phyloP scores from a whole-genome alignment of 2,888 invertebrate species.

The Calameuta filiformis region DNA sequence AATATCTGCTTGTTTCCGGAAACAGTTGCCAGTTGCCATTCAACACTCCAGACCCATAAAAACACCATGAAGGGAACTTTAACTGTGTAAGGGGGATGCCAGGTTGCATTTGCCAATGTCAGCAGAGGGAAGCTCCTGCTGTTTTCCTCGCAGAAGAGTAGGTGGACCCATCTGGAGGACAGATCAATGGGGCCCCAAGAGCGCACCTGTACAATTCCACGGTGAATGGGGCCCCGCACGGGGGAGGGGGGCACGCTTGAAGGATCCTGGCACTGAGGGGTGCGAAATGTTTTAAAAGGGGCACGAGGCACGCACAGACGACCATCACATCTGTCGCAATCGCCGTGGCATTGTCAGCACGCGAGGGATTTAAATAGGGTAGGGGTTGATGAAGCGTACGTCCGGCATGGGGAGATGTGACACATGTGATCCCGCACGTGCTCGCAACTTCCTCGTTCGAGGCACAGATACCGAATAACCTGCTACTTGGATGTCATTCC shows the following conservation, averaged over 20 bases:
- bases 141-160: not conserved
- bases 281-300: constrained; percentile 46
- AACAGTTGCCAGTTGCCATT: not conserved
- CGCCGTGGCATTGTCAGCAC: constrained; percentile 49
- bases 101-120: not conserved
- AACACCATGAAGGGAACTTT: not conserved
- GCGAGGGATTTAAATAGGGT: constrained; percentile 37
- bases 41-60: not conserved
- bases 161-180: constrained; percentile 3
- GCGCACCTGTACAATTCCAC: constrained; percentile 44
- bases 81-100: not conserved
- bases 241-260: constrained; percentile 3
- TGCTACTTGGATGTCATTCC: not conserved
- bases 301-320: constrained; percentile 27
- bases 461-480: not conserved
- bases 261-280: constrained; percentile 27
- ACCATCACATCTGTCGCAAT: constrained; percentile 58
- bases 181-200: constrained; percentile 28
- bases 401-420: not conserved
- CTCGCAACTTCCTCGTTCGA: not conserved
- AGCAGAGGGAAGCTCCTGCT: not conserved
- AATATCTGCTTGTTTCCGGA: not conserved
- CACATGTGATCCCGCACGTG: constrained; percentile 34
- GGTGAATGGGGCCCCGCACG: constrained; percentile 33
- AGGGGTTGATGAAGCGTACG: constrained; percentile 7